These are phyloP conservation scores for Drosophila lini DNA, from an alignment of 1,140 invertebrate species.

Conservation along the genomic window DNA sequence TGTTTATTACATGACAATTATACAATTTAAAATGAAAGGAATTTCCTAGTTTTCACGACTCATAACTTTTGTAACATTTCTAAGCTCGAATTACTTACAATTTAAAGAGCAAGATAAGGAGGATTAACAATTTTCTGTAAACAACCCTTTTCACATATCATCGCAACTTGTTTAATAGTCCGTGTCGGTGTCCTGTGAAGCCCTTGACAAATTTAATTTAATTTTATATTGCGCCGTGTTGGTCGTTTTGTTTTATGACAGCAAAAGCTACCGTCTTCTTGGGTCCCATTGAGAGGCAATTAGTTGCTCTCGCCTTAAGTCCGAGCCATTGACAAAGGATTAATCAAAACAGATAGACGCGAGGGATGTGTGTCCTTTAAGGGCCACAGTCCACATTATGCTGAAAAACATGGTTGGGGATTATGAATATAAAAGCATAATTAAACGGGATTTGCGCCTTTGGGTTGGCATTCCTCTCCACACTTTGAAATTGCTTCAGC, in stretches of 20 bases:
- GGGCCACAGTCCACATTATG: slow-evolving; percentile 35
- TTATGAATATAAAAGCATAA: slow-evolving; percentile 69
- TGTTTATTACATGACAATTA: not conserved
- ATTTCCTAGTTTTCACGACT: not conserved
- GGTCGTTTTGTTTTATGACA: slow-evolving; percentile 55
- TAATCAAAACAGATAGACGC: slow-evolving; percentile 65
- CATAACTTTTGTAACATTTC: too few relatives aligned
- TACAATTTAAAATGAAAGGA: not conserved
- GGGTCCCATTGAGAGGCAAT: slow-evolving; percentile 56
- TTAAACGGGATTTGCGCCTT: slow-evolving; percentile 72
- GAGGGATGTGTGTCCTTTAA: slow-evolving; percentile 39
- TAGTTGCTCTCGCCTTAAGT: slow-evolving; percentile 58
- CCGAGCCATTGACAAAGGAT: slow-evolving; percentile 59
- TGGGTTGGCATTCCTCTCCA: slow-evolving; percentile 34
- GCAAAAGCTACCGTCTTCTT: slow-evolving; percentile 22
- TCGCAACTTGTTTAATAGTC: not conserved
- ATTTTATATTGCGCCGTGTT: slow-evolving; percentile 37
- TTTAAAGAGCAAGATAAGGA: not conserved
- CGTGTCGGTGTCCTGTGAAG: not conserved
- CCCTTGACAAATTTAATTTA: slow-evolving; percentile 56
- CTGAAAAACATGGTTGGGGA: slow-evolving; percentile 52
- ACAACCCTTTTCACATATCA: slow-evolving; percentile 4
- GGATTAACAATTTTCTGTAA: slow-evolving; percentile 5
- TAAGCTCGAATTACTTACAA: not conserved
- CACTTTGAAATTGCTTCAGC: slow-evolving; percentile 38